Evolutionary conservation across 2,113 vertebrate species (phyloP).

Genomic region (Orientallactaga bullata): DNA sequence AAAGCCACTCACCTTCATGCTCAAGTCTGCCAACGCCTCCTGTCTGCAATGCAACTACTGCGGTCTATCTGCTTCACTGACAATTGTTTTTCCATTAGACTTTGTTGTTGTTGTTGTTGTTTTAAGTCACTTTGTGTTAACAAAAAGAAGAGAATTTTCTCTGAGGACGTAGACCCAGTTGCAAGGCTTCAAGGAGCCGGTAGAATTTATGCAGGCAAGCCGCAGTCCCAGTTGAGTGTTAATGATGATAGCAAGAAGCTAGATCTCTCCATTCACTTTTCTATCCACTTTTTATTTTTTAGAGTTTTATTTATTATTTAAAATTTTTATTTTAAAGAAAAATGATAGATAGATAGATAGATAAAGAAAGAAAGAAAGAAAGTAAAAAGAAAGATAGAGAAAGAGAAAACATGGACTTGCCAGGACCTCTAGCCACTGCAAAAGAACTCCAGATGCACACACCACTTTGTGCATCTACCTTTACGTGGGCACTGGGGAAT

Average conservation of each 20-base stretch:
- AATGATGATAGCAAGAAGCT: background rate
- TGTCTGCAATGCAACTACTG: background rate
- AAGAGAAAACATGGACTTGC: background rate
- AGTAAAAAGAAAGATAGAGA: too few species aligned
- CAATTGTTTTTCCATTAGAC: conserved; percentile 21
- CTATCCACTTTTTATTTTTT: background rate
- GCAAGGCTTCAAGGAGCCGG: background rate
- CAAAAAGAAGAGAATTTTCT: conserved; percentile 54
- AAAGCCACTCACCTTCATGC: background rate
- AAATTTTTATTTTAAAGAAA: too few species aligned
- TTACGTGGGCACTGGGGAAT: too few species aligned
- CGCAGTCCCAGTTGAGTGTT: rapidly evolving
- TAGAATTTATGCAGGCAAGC: too few species aligned
- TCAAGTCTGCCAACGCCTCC: background rate
- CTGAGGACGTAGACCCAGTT: rapidly evolving
- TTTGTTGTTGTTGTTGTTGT: conserved; percentile 27
- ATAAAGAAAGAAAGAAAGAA: too few species aligned
- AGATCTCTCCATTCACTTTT: background rate
- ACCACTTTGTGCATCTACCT: too few species aligned
- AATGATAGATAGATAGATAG: too few species aligned
- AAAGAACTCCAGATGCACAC: too few species aligned
- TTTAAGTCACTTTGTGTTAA: conserved; percentile 26
- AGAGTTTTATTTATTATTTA: too few species aligned
- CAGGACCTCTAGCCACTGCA: too few species aligned
- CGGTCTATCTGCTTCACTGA: background rate